phyloP scores from a whole-genome alignment of 2,888 invertebrate species.

The Ormyrus rosae region DNA sequence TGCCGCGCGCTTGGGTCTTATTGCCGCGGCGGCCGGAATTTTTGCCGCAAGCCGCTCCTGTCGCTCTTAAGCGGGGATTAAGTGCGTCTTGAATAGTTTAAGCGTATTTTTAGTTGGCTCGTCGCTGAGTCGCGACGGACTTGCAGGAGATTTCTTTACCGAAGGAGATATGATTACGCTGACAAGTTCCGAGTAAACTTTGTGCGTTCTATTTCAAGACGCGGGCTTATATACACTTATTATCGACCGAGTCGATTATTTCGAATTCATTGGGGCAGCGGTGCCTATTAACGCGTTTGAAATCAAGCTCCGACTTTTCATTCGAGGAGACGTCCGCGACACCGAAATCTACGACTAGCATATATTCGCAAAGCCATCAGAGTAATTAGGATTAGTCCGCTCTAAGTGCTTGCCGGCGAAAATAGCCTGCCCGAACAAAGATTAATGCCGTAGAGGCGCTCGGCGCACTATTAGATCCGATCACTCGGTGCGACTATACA shows the following conservation, averaged over 20 bases:
- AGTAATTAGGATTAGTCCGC: constrained; percentile 2
- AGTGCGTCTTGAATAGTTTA: too few species aligned
- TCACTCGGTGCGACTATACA: not conserved
- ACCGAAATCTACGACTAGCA: not conserved
- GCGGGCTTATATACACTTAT: not conserved
- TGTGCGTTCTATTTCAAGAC: too few species aligned
- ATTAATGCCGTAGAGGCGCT: constrained; percentile 21
- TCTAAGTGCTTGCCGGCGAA: not conserved
- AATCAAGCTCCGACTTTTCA: not conserved
- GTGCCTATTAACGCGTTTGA: not conserved
- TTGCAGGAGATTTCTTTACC: not conserved
- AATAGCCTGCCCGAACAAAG: constrained; percentile 17
- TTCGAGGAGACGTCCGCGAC: not conserved
- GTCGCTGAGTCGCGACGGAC: not conserved
- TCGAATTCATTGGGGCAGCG: not conserved
- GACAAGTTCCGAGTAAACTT: not conserved
- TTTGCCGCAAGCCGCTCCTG: too few species aligned
- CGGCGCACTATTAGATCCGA: constrained; percentile 15
- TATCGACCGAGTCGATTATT: not conserved
- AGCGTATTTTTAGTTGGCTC: not conserved
- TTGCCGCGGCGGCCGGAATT: not conserved
- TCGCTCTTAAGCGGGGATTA: too few species aligned
- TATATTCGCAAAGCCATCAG: not conserved
- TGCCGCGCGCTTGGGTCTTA: not conserved
- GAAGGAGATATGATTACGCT: not conserved